Base-by-base conservation (phyloP, 2,797 vertebrate genomes). In the Momotus momota region DNA sequence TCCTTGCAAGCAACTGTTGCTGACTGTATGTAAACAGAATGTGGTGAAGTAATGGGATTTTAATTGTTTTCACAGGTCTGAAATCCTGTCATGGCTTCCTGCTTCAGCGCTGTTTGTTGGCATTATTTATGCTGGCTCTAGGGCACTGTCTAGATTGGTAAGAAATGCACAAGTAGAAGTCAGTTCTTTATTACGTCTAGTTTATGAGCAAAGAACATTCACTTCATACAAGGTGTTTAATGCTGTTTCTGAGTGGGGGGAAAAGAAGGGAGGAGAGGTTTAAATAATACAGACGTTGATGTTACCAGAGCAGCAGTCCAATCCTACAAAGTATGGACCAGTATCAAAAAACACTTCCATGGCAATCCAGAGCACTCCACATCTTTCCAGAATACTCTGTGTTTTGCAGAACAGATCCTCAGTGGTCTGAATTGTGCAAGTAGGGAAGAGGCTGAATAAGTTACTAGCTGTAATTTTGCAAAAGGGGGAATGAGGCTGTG, bases 61-160 rank as follows among this genome's bases (percentile, higher is more conserved):
- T 66, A 75, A 85, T 95, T 93, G 55, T 77, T 96, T 85, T 95
- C 96, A 43, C 97, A 99, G 99, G 85, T 98, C 99, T 79, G 97
- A 98, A 60, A 97, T 98, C 92, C 85, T 99, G 43, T 98, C 98
- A 1, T 99, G 99, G 99, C 98, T 99, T 81, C 99, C 99, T 31
- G 99, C 98, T 45, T 99, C 99, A 0, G 58, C 98, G 57, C 97
- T 99, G 81, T 99, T 99, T 96, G 98, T 99, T 66, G 99, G 99
- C n/a, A 98, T 98, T 94, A 99, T 99, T 96, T 99, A 99, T 71
- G 98, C 99, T 14, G 99, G 99, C 43, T 99, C 99, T 81, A 98
- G 98, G 95, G 99, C 99, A 14, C 97, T 99, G 27, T 99, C 99
- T 64, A 98, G 96, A 97, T 97, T 99, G 96, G 99, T 99, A 98